Evolutionary conservation across 2,888 invertebrate genomes (phyloP), one percentile per base, ranked within the genome.

Genomic region (Steromphala cineraria): DNA sequence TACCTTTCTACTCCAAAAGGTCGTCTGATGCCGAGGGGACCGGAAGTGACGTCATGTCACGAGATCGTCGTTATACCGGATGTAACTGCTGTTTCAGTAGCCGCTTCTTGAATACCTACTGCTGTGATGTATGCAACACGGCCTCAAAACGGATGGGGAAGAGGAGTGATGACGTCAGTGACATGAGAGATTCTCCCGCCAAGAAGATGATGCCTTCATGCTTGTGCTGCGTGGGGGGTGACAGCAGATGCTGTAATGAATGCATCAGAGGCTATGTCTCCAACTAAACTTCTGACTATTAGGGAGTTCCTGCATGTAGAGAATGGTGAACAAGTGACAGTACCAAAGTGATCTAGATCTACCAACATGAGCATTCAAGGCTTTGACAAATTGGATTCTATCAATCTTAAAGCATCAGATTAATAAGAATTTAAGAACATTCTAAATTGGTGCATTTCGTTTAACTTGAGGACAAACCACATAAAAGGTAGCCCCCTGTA

Each of bases 11-110:
- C 77, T 75, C 75, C n/a, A 81, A 81, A 40, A 56, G 79, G 52
- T 74, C 74, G 46, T 52, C 19, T 13, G 40, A 21, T 40, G 62
- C 31, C n/a, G 53, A 53, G 15, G 71, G 24, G 19, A 74, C n/a
- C 36, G 40, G 36, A 21, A 36, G 19, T 28, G 62, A 62, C 15
- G 28, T 28, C 28, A 62, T 62, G 62, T 62, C 62, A 62, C 77
- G 81, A 10, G 53, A 67, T 13, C 67, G 77, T 36, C 81, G 81
- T 19, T 67, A 67, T 52, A 75, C 46, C 24, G 81, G 81, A 19
- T 81, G 81, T 31, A 62, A 74, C 21, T 81, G 81, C 53, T 81
- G 81, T 75, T 78, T 71, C 28, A 28, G 56, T n/a, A 81, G 81
- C 36, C 74, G 78, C 2, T 75, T 75, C 36, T 31, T 75, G 40